These are phyloP conservation scores for Melipona bicolor DNA, from an alignment of 2,888 invertebrate genomes.

Conservation along the genomic window DNA sequence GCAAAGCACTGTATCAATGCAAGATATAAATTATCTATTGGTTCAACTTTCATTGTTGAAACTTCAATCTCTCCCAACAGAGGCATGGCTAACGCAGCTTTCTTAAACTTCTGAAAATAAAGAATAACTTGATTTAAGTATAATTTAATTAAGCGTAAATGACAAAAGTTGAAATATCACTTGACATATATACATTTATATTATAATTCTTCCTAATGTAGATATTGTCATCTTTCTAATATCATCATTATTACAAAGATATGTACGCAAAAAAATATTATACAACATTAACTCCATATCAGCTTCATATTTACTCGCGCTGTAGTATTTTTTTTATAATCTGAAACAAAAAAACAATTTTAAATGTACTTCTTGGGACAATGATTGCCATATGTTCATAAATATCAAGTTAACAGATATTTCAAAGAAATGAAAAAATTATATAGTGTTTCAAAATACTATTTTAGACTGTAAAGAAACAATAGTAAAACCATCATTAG, in stretches of 20 bases:
- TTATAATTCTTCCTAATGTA: constrained; percentile 27
- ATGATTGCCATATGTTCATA: constrained; percentile 12
- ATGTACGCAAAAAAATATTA: constrained; percentile 1
- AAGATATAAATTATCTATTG: constrained; percentile 93
- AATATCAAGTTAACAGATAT: background rate
- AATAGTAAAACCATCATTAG: background rate
- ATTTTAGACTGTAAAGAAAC: background rate
- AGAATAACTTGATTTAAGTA: background rate
- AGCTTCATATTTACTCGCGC: constrained; percentile 33
- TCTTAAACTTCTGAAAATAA: constrained; percentile 30
- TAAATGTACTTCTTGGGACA: background rate
- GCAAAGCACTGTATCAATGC: constrained; percentile 96
- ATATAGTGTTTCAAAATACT: background rate
- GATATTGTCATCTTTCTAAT: constrained; percentile 58
- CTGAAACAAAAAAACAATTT: constrained; percentile 32
- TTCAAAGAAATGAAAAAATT: background rate
- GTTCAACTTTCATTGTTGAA: constrained; percentile 55
- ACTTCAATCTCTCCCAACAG: background rate
- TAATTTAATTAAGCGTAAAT: background rate
- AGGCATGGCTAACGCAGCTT: constrained; percentile 31
- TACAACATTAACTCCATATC: constrained; percentile 32
- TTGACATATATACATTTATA: background rate
- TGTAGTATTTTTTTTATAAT: background rate
- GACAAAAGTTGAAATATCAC: background rate
- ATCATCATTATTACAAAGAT: constrained; percentile 11